Conservation (phyloP, 2,888 invertebrate genomes). For the Camponotus fellah region DNA sequence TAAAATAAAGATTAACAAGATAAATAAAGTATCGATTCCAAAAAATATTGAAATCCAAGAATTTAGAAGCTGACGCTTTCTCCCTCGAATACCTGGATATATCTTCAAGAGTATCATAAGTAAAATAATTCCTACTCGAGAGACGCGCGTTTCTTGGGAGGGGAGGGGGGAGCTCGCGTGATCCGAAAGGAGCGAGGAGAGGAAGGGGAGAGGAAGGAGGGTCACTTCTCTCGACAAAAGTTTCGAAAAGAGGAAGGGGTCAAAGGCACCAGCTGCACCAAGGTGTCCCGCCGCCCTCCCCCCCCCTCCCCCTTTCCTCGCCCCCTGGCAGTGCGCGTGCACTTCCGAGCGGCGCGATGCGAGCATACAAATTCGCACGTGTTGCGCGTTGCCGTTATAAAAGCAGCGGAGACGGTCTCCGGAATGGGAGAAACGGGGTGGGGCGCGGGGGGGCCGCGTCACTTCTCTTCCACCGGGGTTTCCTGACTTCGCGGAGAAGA, state of each 20-base stretch:
- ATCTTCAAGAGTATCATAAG: neutral
- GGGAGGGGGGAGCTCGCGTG: neutral
- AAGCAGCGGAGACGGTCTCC: slow-evolving; percentile 55
- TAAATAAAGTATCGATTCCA: neutral
- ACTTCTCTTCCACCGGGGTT: slow-evolving; percentile 56
- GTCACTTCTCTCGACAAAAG: slow-evolving; percentile 53
- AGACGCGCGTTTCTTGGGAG: neutral
- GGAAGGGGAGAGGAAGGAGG: neutral
- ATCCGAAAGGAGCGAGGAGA: slow-evolving; percentile 7
- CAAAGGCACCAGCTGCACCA: slow-evolving; percentile 54
- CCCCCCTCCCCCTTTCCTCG: slow-evolving; percentile 50
- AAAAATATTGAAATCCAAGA: neutral
- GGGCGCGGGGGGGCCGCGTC: no score
- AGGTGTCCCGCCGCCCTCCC: neutral
- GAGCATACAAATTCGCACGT: slow-evolving; percentile 59
- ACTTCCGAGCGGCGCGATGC: slow-evolving; percentile 25
- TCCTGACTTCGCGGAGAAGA: slow-evolving; percentile 61
- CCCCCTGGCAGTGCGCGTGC: slow-evolving; percentile 22
- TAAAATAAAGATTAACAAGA: neutral
- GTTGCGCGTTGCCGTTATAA: slow-evolving; percentile 51
- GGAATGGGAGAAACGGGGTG: neutral
- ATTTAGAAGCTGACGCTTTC: neutral
- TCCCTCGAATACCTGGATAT: neutral
- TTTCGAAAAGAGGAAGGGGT: slow-evolving; percentile 54
- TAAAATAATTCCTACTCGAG: neutral